phyloP scores from a whole-genome alignment of 2,888 invertebrate species.

The Acanthosepion lycidas region DNA sequence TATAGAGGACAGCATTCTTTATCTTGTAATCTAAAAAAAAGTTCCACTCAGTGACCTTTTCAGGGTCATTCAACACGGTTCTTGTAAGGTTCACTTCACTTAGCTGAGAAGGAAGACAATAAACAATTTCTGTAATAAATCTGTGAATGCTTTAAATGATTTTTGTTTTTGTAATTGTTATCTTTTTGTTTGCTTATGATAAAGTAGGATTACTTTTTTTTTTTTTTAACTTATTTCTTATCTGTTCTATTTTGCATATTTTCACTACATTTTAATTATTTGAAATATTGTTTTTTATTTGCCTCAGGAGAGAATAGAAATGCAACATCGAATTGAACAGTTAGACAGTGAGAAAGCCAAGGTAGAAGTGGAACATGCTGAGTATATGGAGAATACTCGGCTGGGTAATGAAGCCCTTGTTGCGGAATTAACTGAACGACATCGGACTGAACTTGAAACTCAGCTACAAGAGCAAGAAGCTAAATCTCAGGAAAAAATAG shows the following conservation, averaged over 20 bases:
- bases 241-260: not conserved
- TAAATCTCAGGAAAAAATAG: slow-evolving; percentile 59
- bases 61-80: too few species aligned
- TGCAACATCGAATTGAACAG: slow-evolving; percentile 55
- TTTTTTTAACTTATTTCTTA: not conserved
- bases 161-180: not conserved
- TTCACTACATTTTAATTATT: not conserved
- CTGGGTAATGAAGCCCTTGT: slow-evolving; percentile 71
- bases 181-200: not conserved
- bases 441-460: not conserved
- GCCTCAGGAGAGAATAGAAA: slow-evolving; percentile 59
- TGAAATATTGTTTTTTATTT: not conserved
- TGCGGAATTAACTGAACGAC: not conserved
- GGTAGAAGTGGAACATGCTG: slow-evolving; percentile 48
- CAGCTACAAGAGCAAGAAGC: slow-evolving; percentile 78
- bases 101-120: too few species aligned
- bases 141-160: not conserved
- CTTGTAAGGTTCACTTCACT: too few species aligned
- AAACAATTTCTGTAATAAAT: too few species aligned
- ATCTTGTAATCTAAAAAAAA: too few species aligned
- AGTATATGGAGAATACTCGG: slow-evolving; percentile 76
- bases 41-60: too few species aligned
- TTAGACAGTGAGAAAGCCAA: slow-evolving; percentile 54
- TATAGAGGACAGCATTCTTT: too few species aligned
- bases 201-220: not conserved